Conservation (phyloP, 2,888 invertebrate species). For the Dysmachus trigonus region DNA sequence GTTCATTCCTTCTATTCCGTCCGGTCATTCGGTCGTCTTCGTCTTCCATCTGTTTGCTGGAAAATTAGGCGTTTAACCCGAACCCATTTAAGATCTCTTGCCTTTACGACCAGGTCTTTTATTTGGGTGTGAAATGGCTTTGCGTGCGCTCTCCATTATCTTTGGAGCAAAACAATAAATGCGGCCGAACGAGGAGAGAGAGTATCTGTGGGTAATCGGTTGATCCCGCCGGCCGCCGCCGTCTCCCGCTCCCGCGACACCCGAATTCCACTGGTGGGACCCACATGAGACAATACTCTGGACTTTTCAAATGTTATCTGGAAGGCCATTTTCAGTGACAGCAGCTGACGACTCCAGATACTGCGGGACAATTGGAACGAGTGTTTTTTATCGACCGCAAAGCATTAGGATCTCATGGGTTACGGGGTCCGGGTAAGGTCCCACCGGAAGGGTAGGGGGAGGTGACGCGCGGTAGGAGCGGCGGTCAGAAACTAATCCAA, state of each 20-base stretch:
- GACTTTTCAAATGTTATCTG: constrained; percentile 34
- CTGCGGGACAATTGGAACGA: not conserved
- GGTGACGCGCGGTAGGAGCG: not conserved
- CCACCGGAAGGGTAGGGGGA: not conserved
- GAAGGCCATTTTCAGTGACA: constrained; percentile 32
- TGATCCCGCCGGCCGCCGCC: not conserved
- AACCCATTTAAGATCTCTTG: constrained; percentile 34
- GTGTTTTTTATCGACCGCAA: constrained; percentile 40
- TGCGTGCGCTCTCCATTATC: constrained; percentile 37
- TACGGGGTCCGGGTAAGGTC: not conserved
- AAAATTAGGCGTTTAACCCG: constrained; percentile 39
- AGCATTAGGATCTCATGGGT: not conserved
- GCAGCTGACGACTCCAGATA: constrained; percentile 41
- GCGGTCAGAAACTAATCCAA: constrained; percentile 38
- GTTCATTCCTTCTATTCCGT: no score
- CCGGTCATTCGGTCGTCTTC: not conserved
- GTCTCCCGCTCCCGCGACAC: not conserved
- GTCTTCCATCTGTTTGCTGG: not conserved
- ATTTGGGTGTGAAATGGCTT: constrained; percentile 38
- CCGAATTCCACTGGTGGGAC: not conserved
- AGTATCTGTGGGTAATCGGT: not conserved
- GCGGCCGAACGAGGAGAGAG: not conserved
- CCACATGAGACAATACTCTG: constrained; percentile 29
- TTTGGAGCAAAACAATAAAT: constrained; percentile 18
- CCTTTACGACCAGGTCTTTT: constrained; percentile 33